phyloP scores from a whole-genome alignment of 2,797 vertebrate species.

The Pseudomugil tenellus region DNA sequence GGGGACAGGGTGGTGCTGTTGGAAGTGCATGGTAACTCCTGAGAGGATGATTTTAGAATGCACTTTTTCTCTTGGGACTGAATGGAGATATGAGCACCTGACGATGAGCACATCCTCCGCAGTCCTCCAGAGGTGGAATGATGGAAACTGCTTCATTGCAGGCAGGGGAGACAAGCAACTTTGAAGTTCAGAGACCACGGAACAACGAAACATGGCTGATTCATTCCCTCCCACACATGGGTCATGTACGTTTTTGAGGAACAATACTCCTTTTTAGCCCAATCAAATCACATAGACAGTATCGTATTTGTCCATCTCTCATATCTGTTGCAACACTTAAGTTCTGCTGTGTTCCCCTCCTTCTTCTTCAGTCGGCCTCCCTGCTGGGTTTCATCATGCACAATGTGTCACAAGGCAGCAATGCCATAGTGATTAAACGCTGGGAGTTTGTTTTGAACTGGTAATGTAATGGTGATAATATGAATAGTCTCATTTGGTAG shows the following conservation, averaged over 20 bases:
- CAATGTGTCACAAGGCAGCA: conserved; percentile 72
- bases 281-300: conserved; percentile 72
- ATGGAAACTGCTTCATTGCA: conserved; percentile 71
- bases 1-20: conserved; percentile 21
- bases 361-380: conserved; percentile 67
- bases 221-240: conserved; percentile 70
- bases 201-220: conserved; percentile 72
- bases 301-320: conserved; percentile 70
- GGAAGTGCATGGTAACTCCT: conserved; percentile 49
- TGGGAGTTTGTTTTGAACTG: conserved; percentile 60
- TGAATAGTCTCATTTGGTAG: conserved; percentile 43
- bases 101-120: conserved; percentile 61
- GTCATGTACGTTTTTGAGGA: conserved; percentile 69
- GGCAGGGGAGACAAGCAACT: conserved; percentile 34
- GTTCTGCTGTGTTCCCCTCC: conserved; percentile 50
- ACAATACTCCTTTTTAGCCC: conserved; percentile 68
- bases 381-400: conserved; percentile 79
- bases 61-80: conserved; percentile 48
- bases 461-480: conserved; percentile 61
- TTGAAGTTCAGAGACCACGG: conserved; percentile 67
- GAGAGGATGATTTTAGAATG: conserved; percentile 66
- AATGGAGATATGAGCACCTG: conserved; percentile 54
- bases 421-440: conserved; percentile 70
- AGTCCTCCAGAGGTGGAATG: conserved; percentile 60
- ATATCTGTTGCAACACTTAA: conserved; percentile 73